A percentile compares a stretch with the other conserved stretches of the same genome.
Evolutionary conservation across 2,797 vertebrate genomes (phyloP).

Genomic region (Esox lucius): DNA sequence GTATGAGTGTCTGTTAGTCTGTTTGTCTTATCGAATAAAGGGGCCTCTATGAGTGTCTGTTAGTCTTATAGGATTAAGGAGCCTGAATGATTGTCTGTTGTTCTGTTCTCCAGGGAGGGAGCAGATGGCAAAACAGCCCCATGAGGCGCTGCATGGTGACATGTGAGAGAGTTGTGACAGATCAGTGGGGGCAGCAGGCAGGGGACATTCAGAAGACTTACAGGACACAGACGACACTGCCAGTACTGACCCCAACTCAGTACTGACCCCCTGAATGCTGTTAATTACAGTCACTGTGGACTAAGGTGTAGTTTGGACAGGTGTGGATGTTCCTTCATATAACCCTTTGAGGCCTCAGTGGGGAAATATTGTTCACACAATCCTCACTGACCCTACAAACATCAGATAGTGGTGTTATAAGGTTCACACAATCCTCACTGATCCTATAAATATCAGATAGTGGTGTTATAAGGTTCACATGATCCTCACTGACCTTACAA

Average conservation of each 20-base stretch:
- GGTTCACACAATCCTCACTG: neutral
- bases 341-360: neutral
- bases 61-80: too few relatives aligned
- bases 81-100: too few relatives aligned
- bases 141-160: slow-evolving; percentile 42
- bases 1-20: too few relatives aligned
- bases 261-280: slow-evolving; percentile 30
- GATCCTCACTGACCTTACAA: neutral
- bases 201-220: slow-evolving; percentile 27
- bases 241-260: slow-evolving; percentile 25
- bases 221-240: slow-evolving; percentile 29
- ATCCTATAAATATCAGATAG: neutral
- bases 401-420: neutral
- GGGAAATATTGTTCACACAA: too few relatives aligned
- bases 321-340: neutral
- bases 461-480: neutral
- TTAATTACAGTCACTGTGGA: slow-evolving; percentile 34
- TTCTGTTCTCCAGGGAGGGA: neutral
- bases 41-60: too few relatives aligned
- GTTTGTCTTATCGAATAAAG: too few relatives aligned
- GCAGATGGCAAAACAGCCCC: slow-evolving; percentile 46
- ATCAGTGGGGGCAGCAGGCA: slow-evolving; percentile 33
- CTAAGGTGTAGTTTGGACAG: neutral
- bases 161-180: slow-evolving; percentile 41
- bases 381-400: neutral